Percentiles rank a stretch among this genome's conserved stretches.
phyloP scores from a whole-genome alignment of 2,888 invertebrate species.

The Neoscelio sp. region DNA sequence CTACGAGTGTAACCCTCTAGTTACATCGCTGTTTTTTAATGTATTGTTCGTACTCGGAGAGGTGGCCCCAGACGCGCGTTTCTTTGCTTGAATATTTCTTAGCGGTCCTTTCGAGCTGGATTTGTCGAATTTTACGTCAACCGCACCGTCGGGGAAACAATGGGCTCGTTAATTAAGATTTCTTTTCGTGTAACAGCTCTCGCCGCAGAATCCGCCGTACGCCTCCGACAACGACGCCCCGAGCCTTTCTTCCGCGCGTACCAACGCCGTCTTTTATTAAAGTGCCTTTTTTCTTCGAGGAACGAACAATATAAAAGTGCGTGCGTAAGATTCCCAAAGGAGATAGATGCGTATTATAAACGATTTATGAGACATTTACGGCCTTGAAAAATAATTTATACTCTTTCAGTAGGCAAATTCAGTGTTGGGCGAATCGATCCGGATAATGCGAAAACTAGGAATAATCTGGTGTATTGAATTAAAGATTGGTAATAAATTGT shows the following conservation, averaged over 20 bases:
- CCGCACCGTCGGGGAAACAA: conserved; percentile 88
- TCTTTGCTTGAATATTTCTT: conserved; percentile 28
- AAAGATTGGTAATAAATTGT: not conserved
- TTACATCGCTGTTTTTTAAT: conserved; percentile 36
- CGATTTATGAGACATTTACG: conserved; percentile 69
- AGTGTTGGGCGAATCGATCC: conserved; percentile 21
- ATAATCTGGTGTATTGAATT: not conserved
- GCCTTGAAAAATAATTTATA: conserved; percentile 66
- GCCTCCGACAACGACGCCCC: conserved; percentile 66
- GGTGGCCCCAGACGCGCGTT: not conserved
- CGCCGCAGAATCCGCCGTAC: conserved; percentile 46
- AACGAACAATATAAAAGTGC: conserved; percentile 64
- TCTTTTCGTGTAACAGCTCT: conserved; percentile 84
- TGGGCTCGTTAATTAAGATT: conserved; percentile 92
- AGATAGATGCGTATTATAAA: conserved; percentile 67
- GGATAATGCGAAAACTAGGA: conserved; percentile 6
- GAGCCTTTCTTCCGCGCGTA: conserved; percentile 52
- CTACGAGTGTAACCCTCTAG: conserved; percentile 52
- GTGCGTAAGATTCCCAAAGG: conserved; percentile 66
- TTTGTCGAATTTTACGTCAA: conserved; percentile 78
- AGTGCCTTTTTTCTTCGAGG: conserved; percentile 49
- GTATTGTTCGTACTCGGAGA: conserved; percentile 42
- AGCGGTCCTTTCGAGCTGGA: conserved; percentile 66
- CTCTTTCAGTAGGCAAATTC: conserved; percentile 17
- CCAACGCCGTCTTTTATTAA: conserved; percentile 61